Percentiles rank a stretch among this genome's conserved stretches.
Conservation (phyloP, 2,797 vertebrate species). For the Takifugu ocellatus region DNA sequence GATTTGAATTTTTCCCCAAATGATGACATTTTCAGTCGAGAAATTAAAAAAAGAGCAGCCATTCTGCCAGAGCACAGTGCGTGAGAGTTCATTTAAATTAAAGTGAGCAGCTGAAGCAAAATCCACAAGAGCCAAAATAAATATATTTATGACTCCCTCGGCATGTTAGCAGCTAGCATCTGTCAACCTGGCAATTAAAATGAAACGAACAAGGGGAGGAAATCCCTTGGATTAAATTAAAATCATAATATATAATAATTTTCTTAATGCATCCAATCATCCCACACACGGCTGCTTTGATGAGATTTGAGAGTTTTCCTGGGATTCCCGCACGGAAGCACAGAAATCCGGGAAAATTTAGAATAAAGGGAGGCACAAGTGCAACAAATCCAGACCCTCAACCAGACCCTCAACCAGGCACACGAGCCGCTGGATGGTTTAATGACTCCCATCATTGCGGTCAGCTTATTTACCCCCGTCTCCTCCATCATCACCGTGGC, state of each 20-base stretch:
- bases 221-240: constrained; percentile 9
- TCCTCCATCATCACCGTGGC: neutral
- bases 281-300: constrained; percentile 4
- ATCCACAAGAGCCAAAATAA: too few species aligned
- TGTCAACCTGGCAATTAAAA: constrained; percentile 8
- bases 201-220: neutral
- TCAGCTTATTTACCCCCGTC: neutral
- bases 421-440: neutral
- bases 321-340: neutral
- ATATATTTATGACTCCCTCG: too few species aligned
- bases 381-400: neutral
- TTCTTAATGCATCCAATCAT: constrained; percentile 20
- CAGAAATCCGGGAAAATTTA: neutral
- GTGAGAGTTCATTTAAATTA: too few species aligned
- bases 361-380: neutral
- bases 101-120: too few species aligned
- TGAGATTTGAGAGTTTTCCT: neutral
- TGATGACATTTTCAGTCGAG: too few species aligned
- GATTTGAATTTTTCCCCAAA: too few species aligned
- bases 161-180: constrained; percentile 1
- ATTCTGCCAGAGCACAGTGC: too few species aligned
- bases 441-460: neutral
- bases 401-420: neutral
- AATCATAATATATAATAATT: neutral
- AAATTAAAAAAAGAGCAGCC: too few species aligned